These are phyloP conservation scores for Cyphomyrus plagiostoma DNA, from an alignment of 2,113 vertebrate species.

Conservation along the genomic window DNA sequence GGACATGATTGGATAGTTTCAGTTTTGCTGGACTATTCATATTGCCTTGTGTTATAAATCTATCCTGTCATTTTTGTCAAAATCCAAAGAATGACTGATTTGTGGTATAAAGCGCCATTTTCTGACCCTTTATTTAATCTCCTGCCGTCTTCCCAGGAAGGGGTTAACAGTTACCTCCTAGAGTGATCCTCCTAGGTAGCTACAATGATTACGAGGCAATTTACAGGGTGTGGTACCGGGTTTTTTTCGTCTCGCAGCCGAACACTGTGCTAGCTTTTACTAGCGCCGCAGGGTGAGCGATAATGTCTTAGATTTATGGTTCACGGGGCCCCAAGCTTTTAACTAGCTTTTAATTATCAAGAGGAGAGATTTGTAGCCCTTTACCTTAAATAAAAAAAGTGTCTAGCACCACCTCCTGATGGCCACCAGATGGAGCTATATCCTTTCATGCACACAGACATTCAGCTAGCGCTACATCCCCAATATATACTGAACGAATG, in stretches of 20 bases:
- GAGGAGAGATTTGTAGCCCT: not conserved
- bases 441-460: not conserved
- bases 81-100: not conserved
- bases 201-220: not conserved
- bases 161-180: not conserved
- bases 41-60: not conserved
- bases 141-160: not conserved
- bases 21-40: not conserved
- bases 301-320: no score
- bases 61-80: not conserved
- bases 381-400: not conserved
- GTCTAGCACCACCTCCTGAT: not conserved
- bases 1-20: not conserved
- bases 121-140: not conserved
- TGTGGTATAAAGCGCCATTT: not conserved
- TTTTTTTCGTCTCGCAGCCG: not conserved
- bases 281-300: no score
- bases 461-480: not conserved
- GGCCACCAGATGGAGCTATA: conserved; percentile 6
- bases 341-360: not conserved
- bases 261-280: no score
- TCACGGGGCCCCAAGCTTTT: no score
- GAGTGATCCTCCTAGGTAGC: not conserved
- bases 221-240: not conserved
- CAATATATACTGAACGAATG: not conserved